A percentile compares a stretch with the other conserved stretches of the same genome.
phyloP scores from a whole-genome alignment of 1,140 invertebrate species.

The Cotesia chilonis region DNA sequence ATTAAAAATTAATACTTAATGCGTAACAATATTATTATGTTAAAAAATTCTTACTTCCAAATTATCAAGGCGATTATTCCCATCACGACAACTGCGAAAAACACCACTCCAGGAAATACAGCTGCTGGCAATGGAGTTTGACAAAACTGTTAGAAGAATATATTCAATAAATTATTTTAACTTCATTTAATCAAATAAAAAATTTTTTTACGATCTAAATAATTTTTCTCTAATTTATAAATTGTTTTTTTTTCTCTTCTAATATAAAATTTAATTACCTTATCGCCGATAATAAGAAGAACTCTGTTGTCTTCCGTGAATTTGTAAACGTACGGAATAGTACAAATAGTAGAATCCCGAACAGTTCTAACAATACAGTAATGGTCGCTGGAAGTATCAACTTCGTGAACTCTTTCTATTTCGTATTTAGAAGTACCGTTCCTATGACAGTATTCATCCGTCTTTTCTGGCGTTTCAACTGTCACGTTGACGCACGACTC shows the following conservation, averaged over 20 bases:
- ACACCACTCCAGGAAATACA: constrained; percentile 33
- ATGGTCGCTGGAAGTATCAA: constrained; percentile 45
- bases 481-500: constrained; percentile 49
- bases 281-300: constrained; percentile 42
- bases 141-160: constrained; percentile 31
- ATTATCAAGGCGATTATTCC: constrained; percentile 37
- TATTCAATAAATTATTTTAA: constrained; percentile 1
- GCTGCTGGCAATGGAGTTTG: constrained; percentile 36
- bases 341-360: constrained; percentile 38
- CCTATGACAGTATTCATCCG: constrained; percentile 41
- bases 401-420: constrained; percentile 35
- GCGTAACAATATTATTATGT: background rate
- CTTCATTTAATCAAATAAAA: background rate
- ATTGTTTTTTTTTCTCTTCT: too few species aligned
- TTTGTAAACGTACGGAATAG: constrained; percentile 46
- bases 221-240: background rate
- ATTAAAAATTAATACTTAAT: background rate
- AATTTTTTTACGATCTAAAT: background rate
- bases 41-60: constrained; percentile 38
- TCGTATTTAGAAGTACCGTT: constrained; percentile 38
- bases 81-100: constrained; percentile 24
- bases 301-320: constrained; percentile 45
- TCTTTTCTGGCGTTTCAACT: constrained; percentile 39
- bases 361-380: constrained; percentile 45
- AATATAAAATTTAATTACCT: constrained; percentile 35